Conservation (phyloP, 2,113 vertebrate species). For the Cyanistes caeruleus region DNA sequence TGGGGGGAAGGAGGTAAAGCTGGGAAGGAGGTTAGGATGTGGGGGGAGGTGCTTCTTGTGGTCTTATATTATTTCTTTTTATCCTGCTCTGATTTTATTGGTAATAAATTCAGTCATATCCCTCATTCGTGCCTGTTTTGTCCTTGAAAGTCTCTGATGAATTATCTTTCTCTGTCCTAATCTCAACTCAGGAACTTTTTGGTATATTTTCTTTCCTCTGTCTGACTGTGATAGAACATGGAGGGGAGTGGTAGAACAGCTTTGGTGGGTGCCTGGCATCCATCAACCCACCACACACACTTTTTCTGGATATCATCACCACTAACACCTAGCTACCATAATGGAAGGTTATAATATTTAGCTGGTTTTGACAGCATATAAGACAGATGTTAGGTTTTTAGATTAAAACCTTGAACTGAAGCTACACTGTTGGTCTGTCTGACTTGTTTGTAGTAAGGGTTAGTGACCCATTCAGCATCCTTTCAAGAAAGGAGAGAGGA, state of each 20-base stretch:
- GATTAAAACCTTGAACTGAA: neutral
- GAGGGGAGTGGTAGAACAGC: neutral
- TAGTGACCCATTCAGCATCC: neutral
- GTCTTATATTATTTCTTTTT: neutral
- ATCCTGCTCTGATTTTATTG: neutral
- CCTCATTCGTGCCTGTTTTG: neutral
- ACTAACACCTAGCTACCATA: neutral
- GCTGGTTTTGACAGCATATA: neutral
- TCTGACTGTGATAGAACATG: no score
- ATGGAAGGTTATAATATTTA: neutral
- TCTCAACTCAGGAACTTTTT: neutral
- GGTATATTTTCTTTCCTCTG: neutral
- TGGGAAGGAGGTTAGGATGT: rapidly evolving
- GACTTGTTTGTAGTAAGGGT: neutral
- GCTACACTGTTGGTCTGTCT: neutral
- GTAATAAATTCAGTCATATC: neutral
- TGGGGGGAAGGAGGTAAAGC: neutral
- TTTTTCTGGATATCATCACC: neutral
- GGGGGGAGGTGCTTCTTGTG: neutral
- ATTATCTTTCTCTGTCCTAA: neutral
- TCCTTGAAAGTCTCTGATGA: rapidly evolving
- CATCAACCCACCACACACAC: neutral
- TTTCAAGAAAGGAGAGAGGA: neutral
- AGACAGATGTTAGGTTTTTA: neutral
- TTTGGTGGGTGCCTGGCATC: neutral